Evolutionary conservation across 2,888 invertebrate genomes (phyloP), one percentile per base, ranked within the genome.

Genomic region (Latheticus oryzae): DNA sequence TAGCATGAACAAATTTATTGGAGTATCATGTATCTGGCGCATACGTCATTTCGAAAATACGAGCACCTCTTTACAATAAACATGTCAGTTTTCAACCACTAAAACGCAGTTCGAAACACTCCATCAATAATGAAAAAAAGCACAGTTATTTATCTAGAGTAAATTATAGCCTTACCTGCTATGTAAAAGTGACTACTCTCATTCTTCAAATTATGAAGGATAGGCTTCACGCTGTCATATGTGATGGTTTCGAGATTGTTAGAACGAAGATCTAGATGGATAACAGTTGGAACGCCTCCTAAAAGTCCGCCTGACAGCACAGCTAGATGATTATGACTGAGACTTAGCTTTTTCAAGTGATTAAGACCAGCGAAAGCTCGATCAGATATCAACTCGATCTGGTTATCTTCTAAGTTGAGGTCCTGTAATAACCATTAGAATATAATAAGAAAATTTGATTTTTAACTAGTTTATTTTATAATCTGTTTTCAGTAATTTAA

Each of bases 211-310:
- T 90, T 90, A 76, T 87, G 86, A 78, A 89, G 82, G 78, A 92
- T 87, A 58, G 91, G 91, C 75, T 87, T 85, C 70, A 90, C 84
- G 73, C 90, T 90, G 74, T 88, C 88, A 76, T 85, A 87, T 70
- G 89, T 88, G 76, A 93, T 81, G 48, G 89, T 89, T 76, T 87
- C 87, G 71, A 93, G 83, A 67, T 84, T 82, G 78, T 93, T 93
- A 63, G 87, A 85, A 73, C 90, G 85, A 64, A 93, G 81, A 79
- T 93, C 91, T 71, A 93, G 81, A 66, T 88, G 87, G 70, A 85
- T 84, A 13, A 93, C 82, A 1, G 86, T 86, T 23, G 88, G 84
- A 7, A 90, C 87, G n/a, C 88, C 89, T 61, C 85, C 85, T 61
- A 93, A 85, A 60, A 91, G 81, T 24, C 88, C 87, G 24, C 87